These are phyloP conservation scores for Psittacus erithacus DNA, from an alignment of 2,113 vertebrate species.

Conservation along the genomic window DNA sequence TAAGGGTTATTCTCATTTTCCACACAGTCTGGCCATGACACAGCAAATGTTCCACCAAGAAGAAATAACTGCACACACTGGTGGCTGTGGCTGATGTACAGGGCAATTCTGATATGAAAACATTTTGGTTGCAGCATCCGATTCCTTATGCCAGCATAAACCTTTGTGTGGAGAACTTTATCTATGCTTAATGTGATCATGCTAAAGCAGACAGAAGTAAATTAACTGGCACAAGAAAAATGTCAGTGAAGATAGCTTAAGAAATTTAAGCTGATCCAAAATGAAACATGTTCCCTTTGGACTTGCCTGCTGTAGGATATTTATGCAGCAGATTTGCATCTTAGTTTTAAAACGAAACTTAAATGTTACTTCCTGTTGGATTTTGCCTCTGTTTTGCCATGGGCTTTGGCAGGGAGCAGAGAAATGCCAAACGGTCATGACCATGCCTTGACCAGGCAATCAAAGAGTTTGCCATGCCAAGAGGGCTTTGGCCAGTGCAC, in stretches of 20 bases:
- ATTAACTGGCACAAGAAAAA: constrained; percentile 9
- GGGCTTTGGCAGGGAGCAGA: fast-evolving
- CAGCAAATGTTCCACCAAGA: neutral
- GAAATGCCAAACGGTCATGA: fast-evolving
- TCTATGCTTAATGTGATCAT: neutral
- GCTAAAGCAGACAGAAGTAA: constrained; percentile 8
- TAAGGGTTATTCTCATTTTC: neutral
- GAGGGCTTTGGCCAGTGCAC: neutral
- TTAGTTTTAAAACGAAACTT: constrained; percentile 54
- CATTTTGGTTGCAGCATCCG: neutral
- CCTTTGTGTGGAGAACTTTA: constrained; percentile 18
- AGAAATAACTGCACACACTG: neutral
- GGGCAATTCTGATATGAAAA: neutral
- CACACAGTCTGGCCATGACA: neutral
- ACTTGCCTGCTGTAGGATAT: neutral
- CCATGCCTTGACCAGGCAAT: neutral
- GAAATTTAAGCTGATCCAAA: constrained; percentile 30
- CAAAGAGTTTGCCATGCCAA: neutral
- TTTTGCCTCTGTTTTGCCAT: neutral
- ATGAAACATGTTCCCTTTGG: constrained; percentile 35
- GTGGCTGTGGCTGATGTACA: neutral
- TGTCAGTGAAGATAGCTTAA: constrained; percentile 42
- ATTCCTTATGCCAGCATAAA: neutral
- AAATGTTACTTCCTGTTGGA: constrained; percentile 25
- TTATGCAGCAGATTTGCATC: constrained; percentile 54